Conservation (phyloP, 2,113 vertebrate species). For the Eolophus roseicapilla region DNA sequence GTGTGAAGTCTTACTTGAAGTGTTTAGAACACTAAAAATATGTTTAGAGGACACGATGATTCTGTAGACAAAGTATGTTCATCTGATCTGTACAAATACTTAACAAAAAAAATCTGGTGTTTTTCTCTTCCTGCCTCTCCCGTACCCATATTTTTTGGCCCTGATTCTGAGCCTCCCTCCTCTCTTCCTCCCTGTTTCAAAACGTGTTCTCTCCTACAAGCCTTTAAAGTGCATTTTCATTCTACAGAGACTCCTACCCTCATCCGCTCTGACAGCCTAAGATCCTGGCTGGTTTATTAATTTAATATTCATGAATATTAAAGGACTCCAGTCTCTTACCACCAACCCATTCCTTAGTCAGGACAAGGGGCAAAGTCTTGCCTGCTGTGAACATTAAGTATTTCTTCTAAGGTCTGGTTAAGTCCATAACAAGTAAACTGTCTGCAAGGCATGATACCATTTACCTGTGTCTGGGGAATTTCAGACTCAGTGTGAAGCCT, state of each 20-base stretch:
- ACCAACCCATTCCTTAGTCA: background rate
- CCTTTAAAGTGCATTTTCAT: constrained; percentile 6
- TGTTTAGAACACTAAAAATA: background rate
- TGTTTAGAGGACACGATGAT: background rate
- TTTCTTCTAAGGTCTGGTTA: background rate
- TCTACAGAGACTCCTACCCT: background rate
- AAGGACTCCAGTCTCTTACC: background rate
- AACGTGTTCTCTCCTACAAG: background rate
- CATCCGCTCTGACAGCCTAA: background rate
- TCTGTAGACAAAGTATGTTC: background rate
- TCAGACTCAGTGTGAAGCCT: background rate
- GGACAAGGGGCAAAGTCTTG: constrained; percentile 15
- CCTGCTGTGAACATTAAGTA: constrained; percentile 34
- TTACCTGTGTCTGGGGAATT: background rate
- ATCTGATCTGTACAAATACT: background rate
- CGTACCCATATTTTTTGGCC: background rate
- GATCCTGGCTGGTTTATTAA: constrained; percentile 8
- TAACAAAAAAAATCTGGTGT: background rate
- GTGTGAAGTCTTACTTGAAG: background rate
- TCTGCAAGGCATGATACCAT: background rate
- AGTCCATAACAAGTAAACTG: background rate
- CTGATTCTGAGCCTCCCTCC: background rate
- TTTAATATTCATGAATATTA: constrained; percentile 35
- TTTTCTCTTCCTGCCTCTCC: background rate
- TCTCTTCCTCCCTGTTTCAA: background rate